phyloP scores from a whole-genome alignment of 2,113 vertebrate genomes.

The Sinosuthora webbiana region DNA sequence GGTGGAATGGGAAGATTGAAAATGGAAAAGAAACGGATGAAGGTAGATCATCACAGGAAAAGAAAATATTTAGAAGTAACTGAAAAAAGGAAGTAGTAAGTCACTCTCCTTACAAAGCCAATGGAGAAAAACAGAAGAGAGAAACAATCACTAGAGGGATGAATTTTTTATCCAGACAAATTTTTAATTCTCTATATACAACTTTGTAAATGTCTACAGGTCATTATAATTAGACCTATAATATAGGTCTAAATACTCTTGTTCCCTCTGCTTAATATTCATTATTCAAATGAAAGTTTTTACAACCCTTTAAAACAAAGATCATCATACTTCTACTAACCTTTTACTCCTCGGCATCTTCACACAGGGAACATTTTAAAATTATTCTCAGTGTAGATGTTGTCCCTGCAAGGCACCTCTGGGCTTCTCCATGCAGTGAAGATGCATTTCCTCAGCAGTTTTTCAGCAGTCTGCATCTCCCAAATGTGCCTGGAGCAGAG shows the following conservation, averaged over 20 bases:
- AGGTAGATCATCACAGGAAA: neutral
- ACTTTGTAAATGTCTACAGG: neutral
- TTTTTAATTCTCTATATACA: neutral
- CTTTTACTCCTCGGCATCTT: neutral
- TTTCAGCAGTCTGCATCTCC: neutral
- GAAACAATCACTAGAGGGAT: neutral
- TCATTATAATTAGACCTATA: neutral
- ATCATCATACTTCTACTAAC: neutral
- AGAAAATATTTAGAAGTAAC: neutral
- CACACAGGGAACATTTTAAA: neutral
- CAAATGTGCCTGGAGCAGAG: neutral
- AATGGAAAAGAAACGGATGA: neutral
- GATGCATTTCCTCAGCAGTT: neutral
- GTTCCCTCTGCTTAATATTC: neutral
- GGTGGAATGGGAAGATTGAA: neutral
- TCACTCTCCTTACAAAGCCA: neutral
- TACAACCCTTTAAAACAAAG: neutral
- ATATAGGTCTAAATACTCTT: neutral
- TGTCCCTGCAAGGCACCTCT: neutral
- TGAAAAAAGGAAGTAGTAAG: neutral
- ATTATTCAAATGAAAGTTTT: neutral
- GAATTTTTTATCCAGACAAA: neutral
- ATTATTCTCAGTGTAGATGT: neutral
- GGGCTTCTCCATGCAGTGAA: neutral
- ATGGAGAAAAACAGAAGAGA: neutral